Evolutionary conservation across 2,888 invertebrate genomes (phyloP).

Genomic region (Drosophila austrosaltans): DNA sequence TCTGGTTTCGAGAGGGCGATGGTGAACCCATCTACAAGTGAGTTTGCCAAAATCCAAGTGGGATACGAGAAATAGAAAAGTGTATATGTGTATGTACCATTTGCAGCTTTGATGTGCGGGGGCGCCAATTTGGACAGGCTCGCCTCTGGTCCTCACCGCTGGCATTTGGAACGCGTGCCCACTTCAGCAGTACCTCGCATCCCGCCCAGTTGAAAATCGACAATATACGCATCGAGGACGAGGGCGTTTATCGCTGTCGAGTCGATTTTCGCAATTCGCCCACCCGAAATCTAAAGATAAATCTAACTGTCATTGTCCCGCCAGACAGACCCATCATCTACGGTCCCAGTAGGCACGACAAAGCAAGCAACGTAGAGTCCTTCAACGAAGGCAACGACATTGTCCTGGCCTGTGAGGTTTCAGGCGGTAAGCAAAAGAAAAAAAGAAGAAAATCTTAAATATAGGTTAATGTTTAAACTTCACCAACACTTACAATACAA

Average conservation of each 20-base stretch:
- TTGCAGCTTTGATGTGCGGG: conserved; percentile 90
- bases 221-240: conserved; percentile 86
- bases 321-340: conserved; percentile 92
- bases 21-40: conserved; percentile 94
- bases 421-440: conserved; percentile 87
- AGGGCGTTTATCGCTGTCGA: conserved; percentile 89
- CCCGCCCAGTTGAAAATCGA: conserved; percentile 91
- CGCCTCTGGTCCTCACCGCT: conserved; percentile 92
- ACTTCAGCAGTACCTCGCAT: conserved; percentile 91
- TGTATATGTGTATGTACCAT: not conserved
- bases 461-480: conserved; percentile 11
- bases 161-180: conserved; percentile 91
- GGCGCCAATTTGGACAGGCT: conserved; percentile 88
- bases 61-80: not conserved
- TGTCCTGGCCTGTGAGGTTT: conserved; percentile 91
- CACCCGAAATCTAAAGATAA: conserved; percentile 89
- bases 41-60: conserved; percentile 54
- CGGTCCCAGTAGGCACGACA: conserved; percentile 90
- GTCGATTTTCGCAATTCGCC: conserved; percentile 90
- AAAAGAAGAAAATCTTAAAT: not conserved
- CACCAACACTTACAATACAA: not conserved
- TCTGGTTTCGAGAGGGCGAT: conserved; percentile 94
- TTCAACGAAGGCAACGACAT: conserved; percentile 94
- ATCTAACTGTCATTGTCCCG: conserved; percentile 91
- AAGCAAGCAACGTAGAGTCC: conserved; percentile 90